Percentiles rank a stretch among this genome's conserved stretches.
Conservation (phyloP, 2,797 vertebrate species). For the Eidolon dupreanum region DNA sequence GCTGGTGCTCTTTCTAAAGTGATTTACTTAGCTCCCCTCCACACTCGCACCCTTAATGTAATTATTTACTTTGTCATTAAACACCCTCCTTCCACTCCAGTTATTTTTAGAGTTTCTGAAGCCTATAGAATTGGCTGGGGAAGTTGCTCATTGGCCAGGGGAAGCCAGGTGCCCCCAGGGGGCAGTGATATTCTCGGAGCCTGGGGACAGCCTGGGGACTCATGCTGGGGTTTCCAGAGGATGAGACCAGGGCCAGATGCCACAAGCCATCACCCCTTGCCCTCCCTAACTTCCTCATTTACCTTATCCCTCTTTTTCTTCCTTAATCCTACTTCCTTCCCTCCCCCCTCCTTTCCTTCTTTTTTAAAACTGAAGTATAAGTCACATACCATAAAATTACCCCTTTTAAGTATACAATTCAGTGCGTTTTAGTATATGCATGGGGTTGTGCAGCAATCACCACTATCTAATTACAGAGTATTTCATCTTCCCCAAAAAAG, state of each 20-base stretch:
- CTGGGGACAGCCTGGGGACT: neutral
- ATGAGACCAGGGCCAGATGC: neutral
- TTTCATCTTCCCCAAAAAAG: neutral
- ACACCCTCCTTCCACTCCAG: conserved; percentile 64
- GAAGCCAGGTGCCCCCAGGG: neutral
- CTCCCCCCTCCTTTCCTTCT: neutral
- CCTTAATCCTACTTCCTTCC: too few species aligned
- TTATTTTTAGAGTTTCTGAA: conserved; percentile 77
- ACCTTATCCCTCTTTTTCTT: neutral
- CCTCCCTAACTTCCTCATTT: too few species aligned
- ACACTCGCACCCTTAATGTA: conserved; percentile 75
- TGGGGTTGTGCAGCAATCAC: neutral
- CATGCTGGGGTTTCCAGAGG: fast-evolving
- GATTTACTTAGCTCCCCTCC: conserved; percentile 83
- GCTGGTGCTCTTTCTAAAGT: conserved; percentile 79
- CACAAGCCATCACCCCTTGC: fast-evolving
- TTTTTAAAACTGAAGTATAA: conserved; percentile 35
- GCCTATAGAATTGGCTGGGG: conserved; percentile 59
- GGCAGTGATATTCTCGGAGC: neutral
- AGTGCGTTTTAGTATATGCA: neutral
- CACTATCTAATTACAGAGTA: neutral
- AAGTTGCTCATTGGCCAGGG: neutral
- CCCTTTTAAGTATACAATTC: neutral
- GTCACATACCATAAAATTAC: conserved; percentile 44
- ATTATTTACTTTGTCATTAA: conserved; percentile 85